phyloP scores from a whole-genome alignment of 2,113 vertebrate genomes.

The Myodes glareolus region DNA sequence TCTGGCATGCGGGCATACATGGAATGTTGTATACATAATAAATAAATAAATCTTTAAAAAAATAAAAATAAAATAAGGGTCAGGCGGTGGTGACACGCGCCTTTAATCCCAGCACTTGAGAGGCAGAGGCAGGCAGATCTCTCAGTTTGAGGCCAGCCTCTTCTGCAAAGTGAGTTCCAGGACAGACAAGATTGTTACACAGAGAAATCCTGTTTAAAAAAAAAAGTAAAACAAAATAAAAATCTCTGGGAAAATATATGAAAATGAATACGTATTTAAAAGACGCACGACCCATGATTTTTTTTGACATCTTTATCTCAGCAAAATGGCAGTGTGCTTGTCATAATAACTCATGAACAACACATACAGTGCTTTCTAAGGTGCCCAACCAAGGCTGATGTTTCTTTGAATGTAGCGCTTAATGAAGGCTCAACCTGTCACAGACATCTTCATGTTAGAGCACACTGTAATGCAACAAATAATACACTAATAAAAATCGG shows the following conservation, averaged over 20 bases:
- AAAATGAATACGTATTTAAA: background rate
- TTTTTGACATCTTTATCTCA: background rate
- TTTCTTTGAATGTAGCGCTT: background rate
- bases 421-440: background rate
- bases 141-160: background rate
- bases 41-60: no score
- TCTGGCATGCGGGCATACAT: no score
- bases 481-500: background rate
- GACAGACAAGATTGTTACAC: background rate
- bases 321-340: background rate
- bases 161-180: background rate
- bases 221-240: background rate
- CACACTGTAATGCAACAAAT: no score
- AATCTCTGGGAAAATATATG: background rate
- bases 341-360: background rate
- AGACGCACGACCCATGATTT: background rate
- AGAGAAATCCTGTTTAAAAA: background rate
- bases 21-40: no score
- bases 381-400: background rate
- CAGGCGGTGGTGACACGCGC: rapidly evolving
- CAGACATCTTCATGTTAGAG: background rate
- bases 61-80: background rate
- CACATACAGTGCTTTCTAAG: background rate
- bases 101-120: background rate
- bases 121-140: background rate